These are phyloP conservation scores for Tapirus terrestris DNA, from an alignment of 2,113 vertebrate genomes.

Conservation along the genomic window DNA sequence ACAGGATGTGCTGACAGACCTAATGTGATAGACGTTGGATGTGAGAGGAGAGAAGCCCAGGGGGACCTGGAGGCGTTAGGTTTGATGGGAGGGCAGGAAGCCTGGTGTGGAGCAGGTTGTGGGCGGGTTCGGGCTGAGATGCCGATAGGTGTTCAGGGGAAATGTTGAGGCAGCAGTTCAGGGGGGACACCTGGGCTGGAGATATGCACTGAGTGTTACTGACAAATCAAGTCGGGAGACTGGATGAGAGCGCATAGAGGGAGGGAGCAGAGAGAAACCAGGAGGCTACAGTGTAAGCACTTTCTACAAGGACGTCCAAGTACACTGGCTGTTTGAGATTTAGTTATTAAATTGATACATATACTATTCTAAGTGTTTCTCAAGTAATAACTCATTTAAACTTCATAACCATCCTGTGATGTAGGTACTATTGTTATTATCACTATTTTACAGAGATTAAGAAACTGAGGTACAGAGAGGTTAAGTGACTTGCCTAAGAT, in stretches of 20 bases:
- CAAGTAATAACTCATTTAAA: not conserved
- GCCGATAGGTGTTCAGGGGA: not conserved
- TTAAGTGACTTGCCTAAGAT: not conserved
- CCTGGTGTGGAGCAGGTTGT: not conserved
- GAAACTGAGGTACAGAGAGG: not conserved
- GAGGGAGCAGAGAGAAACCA: not conserved
- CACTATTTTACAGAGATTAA: not conserved
- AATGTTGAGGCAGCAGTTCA: not conserved
- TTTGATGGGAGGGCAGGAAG: not conserved
- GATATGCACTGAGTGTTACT: not conserved
- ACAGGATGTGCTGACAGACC: not conserved
- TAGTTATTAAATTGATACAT: not conserved
- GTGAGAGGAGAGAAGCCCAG: not conserved
- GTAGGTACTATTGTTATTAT: not conserved
- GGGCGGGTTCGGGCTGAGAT: not conserved
- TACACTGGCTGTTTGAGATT: too few relatives aligned
- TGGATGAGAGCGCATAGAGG: not conserved
- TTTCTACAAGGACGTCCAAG: not conserved
- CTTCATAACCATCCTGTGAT: not conserved
- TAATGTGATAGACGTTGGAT: too few relatives aligned
- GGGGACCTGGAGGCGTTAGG: not conserved
- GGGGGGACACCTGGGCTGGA: not conserved
- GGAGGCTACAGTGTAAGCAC: not conserved
- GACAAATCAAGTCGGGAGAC: not conserved
- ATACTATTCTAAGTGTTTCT: not conserved